Conservation (phyloP, 37 sponge, comb jelly and placozoan species). For the Crambe crambe region DNA sequence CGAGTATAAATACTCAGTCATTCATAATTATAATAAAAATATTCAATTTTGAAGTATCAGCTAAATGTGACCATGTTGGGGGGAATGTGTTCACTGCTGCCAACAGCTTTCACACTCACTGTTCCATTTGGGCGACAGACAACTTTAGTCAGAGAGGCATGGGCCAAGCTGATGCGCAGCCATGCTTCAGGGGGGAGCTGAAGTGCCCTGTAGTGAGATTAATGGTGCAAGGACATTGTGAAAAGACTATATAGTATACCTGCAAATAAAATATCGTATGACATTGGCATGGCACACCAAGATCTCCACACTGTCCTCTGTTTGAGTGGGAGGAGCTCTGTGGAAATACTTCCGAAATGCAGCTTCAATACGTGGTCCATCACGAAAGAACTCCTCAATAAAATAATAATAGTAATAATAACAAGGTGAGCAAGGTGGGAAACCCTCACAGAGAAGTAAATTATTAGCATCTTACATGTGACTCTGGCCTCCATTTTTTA, state of each 20-base stretch:
- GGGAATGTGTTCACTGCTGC: conserved; percentile 90
- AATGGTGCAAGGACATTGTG: background rate
- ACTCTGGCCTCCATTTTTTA: conserved; percentile 80
- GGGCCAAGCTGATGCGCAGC: conserved; percentile 86
- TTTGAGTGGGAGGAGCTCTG: conserved; percentile 86
- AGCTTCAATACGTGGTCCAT: conserved; percentile 94
- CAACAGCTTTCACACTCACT: conserved; percentile 71
- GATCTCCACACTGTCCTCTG: conserved; percentile 76
- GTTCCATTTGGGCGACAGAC: conserved; percentile 86
- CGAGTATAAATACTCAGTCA: too few species aligned
- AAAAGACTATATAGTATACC: conserved; percentile 34
- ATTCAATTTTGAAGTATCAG: conserved; percentile 1
- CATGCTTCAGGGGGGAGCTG: conserved; percentile 97
- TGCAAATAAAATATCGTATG: conserved; percentile 96
- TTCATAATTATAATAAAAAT: background rate
- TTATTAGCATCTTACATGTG: conserved; percentile 51
- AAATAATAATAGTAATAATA: background rate
- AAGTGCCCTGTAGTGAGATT: conserved; percentile 69
- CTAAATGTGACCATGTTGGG: conserved; percentile 76
- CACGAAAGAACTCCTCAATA: conserved; percentile 89
- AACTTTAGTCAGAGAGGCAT: conserved; percentile 88
- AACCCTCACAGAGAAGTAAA: background rate
- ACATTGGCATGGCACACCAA: conserved; percentile 96
- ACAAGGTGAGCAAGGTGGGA: background rate
- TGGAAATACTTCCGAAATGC: conserved; percentile 92